These are phyloP conservation scores for Caprella mutica DNA, from an alignment of 2,888 invertebrate genomes.

Conservation along the genomic window DNA sequence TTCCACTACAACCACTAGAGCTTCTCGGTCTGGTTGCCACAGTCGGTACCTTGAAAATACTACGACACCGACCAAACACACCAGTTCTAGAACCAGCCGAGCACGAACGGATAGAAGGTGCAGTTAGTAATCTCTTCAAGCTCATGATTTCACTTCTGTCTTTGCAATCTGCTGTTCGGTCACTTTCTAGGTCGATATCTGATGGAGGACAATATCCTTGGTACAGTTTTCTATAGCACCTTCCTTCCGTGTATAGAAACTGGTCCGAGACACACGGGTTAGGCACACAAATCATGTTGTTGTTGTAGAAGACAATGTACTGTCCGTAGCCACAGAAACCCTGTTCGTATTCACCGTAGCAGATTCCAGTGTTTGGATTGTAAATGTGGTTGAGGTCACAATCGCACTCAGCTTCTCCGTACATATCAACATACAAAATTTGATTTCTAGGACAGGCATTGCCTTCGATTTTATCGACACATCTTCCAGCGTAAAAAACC, in stretches of 20 bases:
- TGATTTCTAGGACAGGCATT: slow-evolving; percentile 14
- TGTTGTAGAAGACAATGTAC: background rate
- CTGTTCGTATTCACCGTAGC: slow-evolving; percentile 10
- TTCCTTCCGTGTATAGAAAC: background rate
- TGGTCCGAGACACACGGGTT: slow-evolving; percentile 13
- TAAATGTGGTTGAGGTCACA: slow-evolving; percentile 16
- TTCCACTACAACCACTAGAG: too few relatives aligned
- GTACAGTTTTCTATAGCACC: slow-evolving; percentile 15
- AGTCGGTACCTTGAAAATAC: too few relatives aligned
- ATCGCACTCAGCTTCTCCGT: slow-evolving; percentile 16
- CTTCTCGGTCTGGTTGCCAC: too few relatives aligned
- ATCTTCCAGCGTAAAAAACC: slow-evolving; percentile 5
- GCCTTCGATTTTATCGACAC: slow-evolving; percentile 5
- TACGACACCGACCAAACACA: too few relatives aligned
- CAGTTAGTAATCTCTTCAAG: too few relatives aligned
- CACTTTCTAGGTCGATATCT: too few relatives aligned
- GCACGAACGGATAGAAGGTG: too few relatives aligned
- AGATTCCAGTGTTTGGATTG: slow-evolving; percentile 11
- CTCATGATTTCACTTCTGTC: too few relatives aligned
- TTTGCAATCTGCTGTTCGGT: too few relatives aligned
- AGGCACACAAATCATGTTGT: slow-evolving; percentile 10
- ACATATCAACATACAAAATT: slow-evolving; percentile 18
- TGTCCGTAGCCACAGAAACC: slow-evolving; percentile 14
- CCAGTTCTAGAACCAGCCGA: too few relatives aligned
- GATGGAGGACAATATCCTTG: slow-evolving; percentile 14